A percentile compares a stretch with the other conserved stretches of the same genome.
Conservation (phyloP, 2,888 invertebrate genomes). For the Gonocerus acuteangulatus region DNA sequence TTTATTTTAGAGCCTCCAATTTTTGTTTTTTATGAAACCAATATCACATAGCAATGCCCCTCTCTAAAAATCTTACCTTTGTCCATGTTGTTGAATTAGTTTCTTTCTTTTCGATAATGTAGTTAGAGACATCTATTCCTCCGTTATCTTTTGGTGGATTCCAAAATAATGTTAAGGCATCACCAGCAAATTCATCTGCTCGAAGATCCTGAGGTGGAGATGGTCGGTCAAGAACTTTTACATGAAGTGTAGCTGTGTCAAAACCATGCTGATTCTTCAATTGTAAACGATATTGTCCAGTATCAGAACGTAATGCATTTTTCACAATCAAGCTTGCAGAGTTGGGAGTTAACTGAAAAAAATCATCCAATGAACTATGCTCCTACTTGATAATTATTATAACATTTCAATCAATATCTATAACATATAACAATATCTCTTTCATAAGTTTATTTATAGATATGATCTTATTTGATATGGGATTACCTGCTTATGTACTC, state of each 20-base stretch:
- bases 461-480: too few species aligned
- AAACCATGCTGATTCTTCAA: constrained; percentile 91
- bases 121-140: constrained; percentile 89
- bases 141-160: constrained; percentile 94
- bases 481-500: constrained; percentile 64
- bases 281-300: constrained; percentile 85
- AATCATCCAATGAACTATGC: not conserved
- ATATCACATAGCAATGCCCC: too few species aligned
- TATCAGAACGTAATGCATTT: constrained; percentile 81
- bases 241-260: constrained; percentile 90
- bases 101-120: constrained; percentile 91
- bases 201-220: constrained; percentile 82
- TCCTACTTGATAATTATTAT: too few species aligned
- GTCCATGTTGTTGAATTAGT: constrained; percentile 73
- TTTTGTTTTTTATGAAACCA: too few species aligned
- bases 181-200: constrained; percentile 90
- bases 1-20: too few species aligned
- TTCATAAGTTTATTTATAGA: too few species aligned
- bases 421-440: too few species aligned
- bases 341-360: constrained; percentile 65
- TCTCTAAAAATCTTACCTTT: too few species aligned
- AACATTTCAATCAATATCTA: too few species aligned
- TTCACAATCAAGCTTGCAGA: constrained; percentile 87
- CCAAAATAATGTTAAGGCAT: constrained; percentile 92
- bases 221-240: constrained; percentile 88